A percentile compares a stretch with the other conserved stretches of the same genome.
These are phyloP conservation scores for Anadara kagoshimensis DNA, from an alignment of 1,140 invertebrate genomes.

Conservation along the genomic window DNA sequence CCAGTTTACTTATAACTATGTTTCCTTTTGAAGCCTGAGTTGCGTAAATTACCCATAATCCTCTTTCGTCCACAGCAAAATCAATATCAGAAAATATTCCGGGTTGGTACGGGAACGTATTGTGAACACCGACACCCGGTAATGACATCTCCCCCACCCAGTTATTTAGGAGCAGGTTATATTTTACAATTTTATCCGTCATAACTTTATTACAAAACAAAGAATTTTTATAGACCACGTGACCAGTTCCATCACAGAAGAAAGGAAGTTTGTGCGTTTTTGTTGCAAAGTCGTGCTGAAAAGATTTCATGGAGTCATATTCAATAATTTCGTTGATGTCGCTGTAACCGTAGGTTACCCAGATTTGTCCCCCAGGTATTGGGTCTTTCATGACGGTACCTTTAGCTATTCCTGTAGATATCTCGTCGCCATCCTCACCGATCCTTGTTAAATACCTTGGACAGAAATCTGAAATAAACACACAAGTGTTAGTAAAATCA, in stretches of 20 bases:
- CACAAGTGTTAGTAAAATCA: too few species aligned
- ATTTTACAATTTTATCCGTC: constrained; percentile 59
- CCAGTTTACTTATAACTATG: constrained; percentile 61
- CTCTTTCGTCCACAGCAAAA: constrained; percentile 65
- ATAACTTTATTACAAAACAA: constrained; percentile 63
- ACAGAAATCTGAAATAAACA: constrained; percentile 46
- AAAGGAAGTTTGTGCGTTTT: constrained; percentile 54
- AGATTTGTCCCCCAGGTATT: constrained; percentile 44
- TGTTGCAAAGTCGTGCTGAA: constrained; percentile 19
- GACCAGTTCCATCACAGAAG: constrained; percentile 64
- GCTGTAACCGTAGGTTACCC: constrained; percentile 50
- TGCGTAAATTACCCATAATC: constrained; percentile 66
- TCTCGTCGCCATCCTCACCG: constrained; percentile 25
- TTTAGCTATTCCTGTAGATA: constrained; percentile 33
- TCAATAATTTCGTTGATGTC: constrained; percentile 45
- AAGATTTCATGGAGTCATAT: constrained; percentile 22
- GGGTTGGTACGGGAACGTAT: constrained; percentile 59
- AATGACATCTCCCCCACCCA: constrained; percentile 50
- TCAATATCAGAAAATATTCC: constrained; percentile 62
- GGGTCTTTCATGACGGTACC: constrained; percentile 50
- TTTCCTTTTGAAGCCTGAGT: constrained; percentile 57
- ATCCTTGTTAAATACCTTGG: constrained; percentile 45
- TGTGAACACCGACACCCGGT: constrained; percentile 49
- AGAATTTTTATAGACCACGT: constrained; percentile 57
- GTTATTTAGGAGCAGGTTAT: constrained; percentile 52